These are phyloP conservation scores for Drosophila navojoa DNA, from an alignment of 1,140 invertebrate genomes.

Conservation along the genomic window DNA sequence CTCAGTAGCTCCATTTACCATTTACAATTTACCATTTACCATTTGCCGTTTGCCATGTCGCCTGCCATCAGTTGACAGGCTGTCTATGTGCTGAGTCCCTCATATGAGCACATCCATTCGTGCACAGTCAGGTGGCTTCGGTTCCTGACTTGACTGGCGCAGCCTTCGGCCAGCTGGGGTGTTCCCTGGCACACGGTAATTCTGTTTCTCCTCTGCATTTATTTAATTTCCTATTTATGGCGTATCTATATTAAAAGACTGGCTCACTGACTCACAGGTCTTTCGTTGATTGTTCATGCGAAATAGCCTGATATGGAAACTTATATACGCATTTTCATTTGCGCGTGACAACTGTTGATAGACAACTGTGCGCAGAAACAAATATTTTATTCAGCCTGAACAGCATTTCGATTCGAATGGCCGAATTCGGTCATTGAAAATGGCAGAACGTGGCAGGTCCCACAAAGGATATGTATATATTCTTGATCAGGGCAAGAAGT, in stretches of 20 bases:
- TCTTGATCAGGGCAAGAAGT: no score
- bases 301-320: constrained; percentile 5
- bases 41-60: constrained; percentile 14
- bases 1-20: constrained; percentile 2
- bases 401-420: constrained; percentile 22
- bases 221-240: constrained; percentile 73
- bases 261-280: constrained; percentile 23
- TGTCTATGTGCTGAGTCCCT: constrained; percentile 30
- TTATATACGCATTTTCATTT: not conserved
- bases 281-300: constrained; percentile 31
- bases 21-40: constrained; percentile 8
- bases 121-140: constrained; percentile 5
- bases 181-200: constrained; percentile 17
- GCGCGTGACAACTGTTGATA: not conserved
- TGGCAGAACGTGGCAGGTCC: no score
- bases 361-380: not conserved
- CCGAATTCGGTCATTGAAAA: no score
- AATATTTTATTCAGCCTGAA: not conserved
- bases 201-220: constrained; percentile 34
- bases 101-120: not conserved
- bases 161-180: not conserved
- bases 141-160: constrained; percentile 10
- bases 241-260: constrained; percentile 18
- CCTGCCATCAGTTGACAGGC: constrained; percentile 53
- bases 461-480: no score